Conservation (phyloP, 2,888 invertebrate species). For the Lacanobia wlatinum region DNA sequence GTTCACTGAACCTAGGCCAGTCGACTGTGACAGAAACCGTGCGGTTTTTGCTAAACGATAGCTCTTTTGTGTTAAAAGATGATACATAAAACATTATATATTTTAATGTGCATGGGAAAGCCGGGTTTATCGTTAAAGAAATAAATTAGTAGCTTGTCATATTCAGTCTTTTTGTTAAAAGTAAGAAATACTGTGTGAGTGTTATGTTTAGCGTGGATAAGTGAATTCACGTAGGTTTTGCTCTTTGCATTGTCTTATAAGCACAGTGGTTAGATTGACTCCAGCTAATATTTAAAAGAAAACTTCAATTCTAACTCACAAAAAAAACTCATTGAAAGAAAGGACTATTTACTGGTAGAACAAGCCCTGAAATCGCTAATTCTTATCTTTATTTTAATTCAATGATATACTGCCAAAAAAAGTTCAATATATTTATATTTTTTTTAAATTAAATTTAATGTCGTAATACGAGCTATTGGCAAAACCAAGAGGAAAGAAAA, state of each 20-base stretch:
- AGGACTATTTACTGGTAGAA: too few relatives aligned
- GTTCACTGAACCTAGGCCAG: conserved; percentile 76
- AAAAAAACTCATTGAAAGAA: too few relatives aligned
- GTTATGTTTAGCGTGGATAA: background rate
- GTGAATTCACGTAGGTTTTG: background rate
- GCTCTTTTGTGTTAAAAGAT: conserved; percentile 17
- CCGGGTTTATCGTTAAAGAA: background rate
- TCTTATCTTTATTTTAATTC: too few relatives aligned
- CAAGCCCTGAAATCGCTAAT: too few relatives aligned
- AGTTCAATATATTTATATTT: too few relatives aligned
- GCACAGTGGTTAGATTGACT: background rate
- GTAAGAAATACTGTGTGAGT: conserved; percentile 4
- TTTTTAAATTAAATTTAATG: too few relatives aligned
- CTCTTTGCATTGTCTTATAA: background rate
- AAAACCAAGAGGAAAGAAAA: too few relatives aligned
- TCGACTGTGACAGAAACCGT: conserved; percentile 55
- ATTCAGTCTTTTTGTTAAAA: background rate
- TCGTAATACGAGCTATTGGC: too few relatives aligned
- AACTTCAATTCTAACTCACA: too few relatives aligned
- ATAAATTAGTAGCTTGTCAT: conserved; percentile 18
- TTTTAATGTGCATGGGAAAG: conserved; percentile 37
- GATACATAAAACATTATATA: conserved; percentile 20
- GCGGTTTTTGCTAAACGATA: conserved; percentile 50
- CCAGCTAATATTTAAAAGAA: background rate
- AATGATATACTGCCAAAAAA: too few relatives aligned